Conservation (phyloP, 2,888 invertebrate genomes). For the Scaptomyza polygonia region DNA sequence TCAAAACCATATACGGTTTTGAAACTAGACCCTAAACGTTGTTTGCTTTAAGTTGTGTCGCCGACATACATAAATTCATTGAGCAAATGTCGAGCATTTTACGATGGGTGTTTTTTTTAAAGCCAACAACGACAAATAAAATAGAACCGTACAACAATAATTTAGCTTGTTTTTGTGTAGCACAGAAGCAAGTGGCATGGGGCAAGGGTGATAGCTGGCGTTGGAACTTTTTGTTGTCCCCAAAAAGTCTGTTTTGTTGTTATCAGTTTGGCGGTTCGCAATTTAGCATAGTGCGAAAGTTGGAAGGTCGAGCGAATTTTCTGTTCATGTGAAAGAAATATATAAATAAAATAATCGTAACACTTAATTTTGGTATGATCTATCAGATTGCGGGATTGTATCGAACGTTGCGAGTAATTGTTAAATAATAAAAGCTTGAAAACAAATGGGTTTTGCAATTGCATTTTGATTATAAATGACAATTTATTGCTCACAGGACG, state of each 20-base stretch:
- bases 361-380: slow-evolving; percentile 34
- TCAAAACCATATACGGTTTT: neutral
- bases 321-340: slow-evolving; percentile 15
- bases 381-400: slow-evolving; percentile 22
- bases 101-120: slow-evolving; percentile 13
- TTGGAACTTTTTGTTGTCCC: slow-evolving; percentile 34
- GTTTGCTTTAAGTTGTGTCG: slow-evolving; percentile 37
- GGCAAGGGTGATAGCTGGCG: neutral
- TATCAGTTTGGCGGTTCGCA: slow-evolving; percentile 38
- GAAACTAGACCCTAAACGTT: slow-evolving; percentile 21
- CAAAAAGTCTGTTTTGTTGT: slow-evolving; percentile 38
- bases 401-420: slow-evolving; percentile 9
- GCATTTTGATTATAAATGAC: neutral
- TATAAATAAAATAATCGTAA: slow-evolving; percentile 20
- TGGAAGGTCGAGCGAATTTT: slow-evolving; percentile 38
- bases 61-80: slow-evolving; percentile 62
- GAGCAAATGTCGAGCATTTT: slow-evolving; percentile 60
- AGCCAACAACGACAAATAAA: slow-evolving; percentile 17
- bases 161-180: slow-evolving; percentile 43
- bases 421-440: slow-evolving; percentile 1
- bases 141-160: slow-evolving; percentile 51
- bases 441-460: neutral
- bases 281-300: slow-evolving; percentile 63
- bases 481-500: neutral
- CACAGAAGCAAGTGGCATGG: slow-evolving; percentile 24